Evolutionary conservation across 2,888 invertebrate species (phyloP).

Genomic region (Pyrocoelia pectoralis): DNA sequence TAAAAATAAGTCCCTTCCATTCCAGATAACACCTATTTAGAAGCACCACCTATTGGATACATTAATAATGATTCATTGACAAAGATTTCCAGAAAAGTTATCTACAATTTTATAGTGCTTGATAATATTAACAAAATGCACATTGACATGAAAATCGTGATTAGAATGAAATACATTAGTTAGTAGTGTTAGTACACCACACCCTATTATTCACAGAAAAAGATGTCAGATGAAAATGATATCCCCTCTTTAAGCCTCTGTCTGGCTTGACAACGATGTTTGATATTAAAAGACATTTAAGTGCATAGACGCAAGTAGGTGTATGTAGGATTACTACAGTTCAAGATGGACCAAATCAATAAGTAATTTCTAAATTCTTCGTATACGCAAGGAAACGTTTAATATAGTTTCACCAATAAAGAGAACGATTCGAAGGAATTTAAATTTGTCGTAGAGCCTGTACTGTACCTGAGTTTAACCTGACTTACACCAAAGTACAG

Average conservation of each 20-base stretch:
- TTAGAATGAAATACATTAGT: too few relatives aligned
- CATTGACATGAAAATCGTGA: too few relatives aligned
- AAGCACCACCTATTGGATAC: constrained; percentile 11
- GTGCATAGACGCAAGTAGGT: too few relatives aligned
- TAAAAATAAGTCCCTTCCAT: constrained; percentile 9
- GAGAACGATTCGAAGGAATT: constrained; percentile 26
- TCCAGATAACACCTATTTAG: constrained; percentile 9
- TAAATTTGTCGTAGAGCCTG: constrained; percentile 30
- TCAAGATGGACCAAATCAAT: constrained; percentile 13
- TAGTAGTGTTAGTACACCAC: too few relatives aligned
- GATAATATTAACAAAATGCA: too few relatives aligned
- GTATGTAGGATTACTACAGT: background rate
- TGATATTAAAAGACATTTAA: too few relatives aligned
- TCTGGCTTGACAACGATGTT: constrained; percentile 5
- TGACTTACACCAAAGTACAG: constrained; percentile 40
- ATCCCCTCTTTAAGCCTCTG: constrained; percentile 5
- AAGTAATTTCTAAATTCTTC: background rate
- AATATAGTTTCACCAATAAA: constrained; percentile 14
- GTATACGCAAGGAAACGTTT: background rate
- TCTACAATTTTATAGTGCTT: background rate
- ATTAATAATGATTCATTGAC: constrained; percentile 9
- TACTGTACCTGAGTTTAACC: constrained; percentile 36
- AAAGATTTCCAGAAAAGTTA: background rate
- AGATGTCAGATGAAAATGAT: constrained; percentile 16
- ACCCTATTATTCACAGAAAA: constrained; percentile 16